Evolutionary conservation across 2,888 invertebrate species (phyloP).

Genomic region (Hypomecis punctinalis): DNA sequence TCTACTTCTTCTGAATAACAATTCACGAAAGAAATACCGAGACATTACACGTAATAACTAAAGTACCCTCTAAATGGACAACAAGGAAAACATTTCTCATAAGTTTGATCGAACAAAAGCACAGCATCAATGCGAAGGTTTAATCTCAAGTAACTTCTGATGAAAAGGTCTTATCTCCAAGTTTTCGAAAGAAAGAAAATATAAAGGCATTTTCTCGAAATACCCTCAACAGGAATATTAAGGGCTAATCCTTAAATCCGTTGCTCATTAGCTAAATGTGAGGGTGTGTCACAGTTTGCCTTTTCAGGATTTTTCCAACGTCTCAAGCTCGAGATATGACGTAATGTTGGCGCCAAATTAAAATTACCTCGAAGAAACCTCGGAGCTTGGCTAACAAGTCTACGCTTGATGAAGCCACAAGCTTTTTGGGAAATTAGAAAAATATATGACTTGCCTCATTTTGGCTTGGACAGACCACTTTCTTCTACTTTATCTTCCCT

Average conservation of each 20-base stretch:
- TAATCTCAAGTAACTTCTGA: constrained; percentile 24
- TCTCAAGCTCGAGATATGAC: constrained; percentile 21
- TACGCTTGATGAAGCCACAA: background rate
- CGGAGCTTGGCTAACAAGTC: constrained; percentile 20
- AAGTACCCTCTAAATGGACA: constrained; percentile 2
- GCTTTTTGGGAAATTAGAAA: constrained; percentile 10
- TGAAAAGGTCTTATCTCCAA: constrained; percentile 35
- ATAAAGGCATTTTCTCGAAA: constrained; percentile 30
- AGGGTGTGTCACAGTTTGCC: constrained; percentile 33
- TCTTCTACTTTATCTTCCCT: too few species aligned
- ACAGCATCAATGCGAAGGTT: constrained; percentile 20
- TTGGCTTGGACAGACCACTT: background rate
- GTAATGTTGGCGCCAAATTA: constrained; percentile 25
- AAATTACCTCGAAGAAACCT: constrained; percentile 18
- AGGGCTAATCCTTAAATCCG: constrained; percentile 40
- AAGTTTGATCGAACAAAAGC: constrained; percentile 25
- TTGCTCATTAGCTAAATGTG: constrained; percentile 42
- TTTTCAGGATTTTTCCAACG: constrained; percentile 28
- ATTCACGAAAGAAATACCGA: background rate
- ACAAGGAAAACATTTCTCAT: constrained; percentile 17
- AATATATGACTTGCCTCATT: background rate
- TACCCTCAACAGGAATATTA: constrained; percentile 35
- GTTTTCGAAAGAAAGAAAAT: constrained; percentile 33
- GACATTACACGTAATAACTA: background rate
- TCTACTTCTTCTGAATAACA: too few species aligned